These are phyloP conservation scores for Rhopalosiphum nymphaeae DNA, from an alignment of 2,888 invertebrate species.

Conservation along the genomic window DNA sequence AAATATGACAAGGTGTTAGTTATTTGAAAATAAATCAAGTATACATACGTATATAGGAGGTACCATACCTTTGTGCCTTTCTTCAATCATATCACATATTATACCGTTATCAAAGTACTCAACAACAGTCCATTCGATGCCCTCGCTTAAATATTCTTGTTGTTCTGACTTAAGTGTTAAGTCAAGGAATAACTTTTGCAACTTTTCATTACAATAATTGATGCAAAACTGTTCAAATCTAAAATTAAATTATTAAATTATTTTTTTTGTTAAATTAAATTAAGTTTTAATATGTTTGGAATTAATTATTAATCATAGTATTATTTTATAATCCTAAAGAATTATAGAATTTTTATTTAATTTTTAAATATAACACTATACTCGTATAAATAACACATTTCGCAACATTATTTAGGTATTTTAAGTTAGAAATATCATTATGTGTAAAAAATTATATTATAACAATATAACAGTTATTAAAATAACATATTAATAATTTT, in stretches of 20 bases:
- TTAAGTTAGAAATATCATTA: not conserved
- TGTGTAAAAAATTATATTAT: not conserved
- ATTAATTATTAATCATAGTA: not conserved
- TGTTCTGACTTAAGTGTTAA: conserved; percentile 92
- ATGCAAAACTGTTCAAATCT: conserved; percentile 94
- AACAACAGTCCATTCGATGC: conserved; percentile 91
- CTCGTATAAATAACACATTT: not conserved
- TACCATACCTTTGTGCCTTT: conserved; percentile 70
- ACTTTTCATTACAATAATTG: conserved; percentile 95
- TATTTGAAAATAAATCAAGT: not conserved
- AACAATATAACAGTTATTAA: not conserved
- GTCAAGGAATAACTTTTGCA: conserved; percentile 94
- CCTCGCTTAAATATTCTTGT: conserved; percentile 91
- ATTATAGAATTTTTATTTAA: not conserved
- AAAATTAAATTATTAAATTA: conserved; percentile 69
- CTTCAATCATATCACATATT: conserved; percentile 93
- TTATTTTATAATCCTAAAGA: not conserved
- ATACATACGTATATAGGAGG: not conserved
- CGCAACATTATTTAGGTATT: not conserved
- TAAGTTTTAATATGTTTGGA: not conserved
- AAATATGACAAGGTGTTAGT: not conserved
- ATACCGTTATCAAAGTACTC: conserved; percentile 93
- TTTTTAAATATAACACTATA: not conserved
- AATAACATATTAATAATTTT: not conserved
- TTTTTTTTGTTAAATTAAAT: too few relatives aligned